These are phyloP conservation scores for Clangula hyemalis DNA, from an alignment of 2,797 vertebrate genomes.

Conservation along the genomic window DNA sequence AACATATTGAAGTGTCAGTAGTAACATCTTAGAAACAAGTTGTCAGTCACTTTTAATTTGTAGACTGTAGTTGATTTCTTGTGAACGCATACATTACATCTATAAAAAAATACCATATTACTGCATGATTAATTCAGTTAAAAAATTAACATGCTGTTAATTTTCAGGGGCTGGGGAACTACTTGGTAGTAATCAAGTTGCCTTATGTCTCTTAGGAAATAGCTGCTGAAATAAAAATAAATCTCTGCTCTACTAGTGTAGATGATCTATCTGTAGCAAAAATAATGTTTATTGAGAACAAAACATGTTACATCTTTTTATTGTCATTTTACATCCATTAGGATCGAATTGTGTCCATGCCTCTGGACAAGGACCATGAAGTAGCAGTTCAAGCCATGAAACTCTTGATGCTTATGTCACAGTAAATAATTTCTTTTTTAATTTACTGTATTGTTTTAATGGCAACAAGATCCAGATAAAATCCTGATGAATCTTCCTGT, in stretches of 20 bases:
- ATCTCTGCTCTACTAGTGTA: conserved; percentile 51
- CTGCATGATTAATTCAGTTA: conserved; percentile 66
- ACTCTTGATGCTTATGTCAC: conserved; percentile 88
- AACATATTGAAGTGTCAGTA: conserved; percentile 26
- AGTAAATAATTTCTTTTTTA: conserved; percentile 82
- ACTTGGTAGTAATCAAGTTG: conserved; percentile 68
- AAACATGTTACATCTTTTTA: conserved; percentile 62
- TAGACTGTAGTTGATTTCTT: conserved; percentile 57
- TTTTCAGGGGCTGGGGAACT: conserved; percentile 64
- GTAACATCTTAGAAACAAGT: conserved; percentile 53
- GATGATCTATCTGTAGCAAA: conserved; percentile 61
- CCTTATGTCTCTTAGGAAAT: conserved; percentile 64
- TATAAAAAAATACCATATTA: conserved; percentile 50
- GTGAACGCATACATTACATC: conserved; percentile 43
- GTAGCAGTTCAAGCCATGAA: conserved; percentile 92
- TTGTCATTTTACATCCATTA: conserved; percentile 75
- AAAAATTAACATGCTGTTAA: conserved; percentile 64
- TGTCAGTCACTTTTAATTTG: conserved; percentile 67
- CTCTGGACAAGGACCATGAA: conserved; percentile 92
- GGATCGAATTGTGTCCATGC: conserved; percentile 93
- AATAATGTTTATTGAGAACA: conserved; percentile 55
- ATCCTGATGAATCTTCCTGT: conserved; percentile 32
- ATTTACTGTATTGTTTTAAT: conserved; percentile 67
- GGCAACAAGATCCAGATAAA: conserved; percentile 33
- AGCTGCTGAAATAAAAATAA: conserved; percentile 61